phyloP scores from a whole-genome alignment of 2,888 invertebrate species.

The Galeopsomyia nigrocyanea region DNA sequence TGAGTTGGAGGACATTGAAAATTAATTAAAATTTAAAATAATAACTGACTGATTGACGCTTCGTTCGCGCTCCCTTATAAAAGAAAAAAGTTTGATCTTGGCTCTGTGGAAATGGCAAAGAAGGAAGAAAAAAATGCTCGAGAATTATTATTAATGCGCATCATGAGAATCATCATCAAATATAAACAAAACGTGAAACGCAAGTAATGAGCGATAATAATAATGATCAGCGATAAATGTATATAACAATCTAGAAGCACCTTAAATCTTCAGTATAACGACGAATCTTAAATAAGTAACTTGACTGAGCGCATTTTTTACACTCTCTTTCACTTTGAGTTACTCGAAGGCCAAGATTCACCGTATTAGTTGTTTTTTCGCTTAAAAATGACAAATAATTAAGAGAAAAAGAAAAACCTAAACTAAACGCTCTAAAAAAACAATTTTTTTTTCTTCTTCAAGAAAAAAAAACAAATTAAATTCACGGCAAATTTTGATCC shows the following conservation, averaged over 20 bases:
- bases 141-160: slow-evolving; percentile 26
- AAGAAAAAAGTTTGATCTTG: slow-evolving; percentile 9
- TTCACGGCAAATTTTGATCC: slow-evolving; percentile 1
- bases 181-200: slow-evolving; percentile 43
- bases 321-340: slow-evolving; percentile 29
- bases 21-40: slow-evolving; percentile 34
- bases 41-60: slow-evolving; percentile 46
- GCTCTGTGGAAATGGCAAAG: slow-evolving; percentile 1
- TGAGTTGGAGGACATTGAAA: slow-evolving; percentile 34
- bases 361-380: slow-evolving; percentile 11
- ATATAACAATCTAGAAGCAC: slow-evolving; percentile 66
- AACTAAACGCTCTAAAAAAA: slow-evolving; percentile 12
- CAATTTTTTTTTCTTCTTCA: slow-evolving; percentile 16
- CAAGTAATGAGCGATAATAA: slow-evolving; percentile 48
- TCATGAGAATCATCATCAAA: slow-evolving; percentile 18
- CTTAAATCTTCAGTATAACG: slow-evolving; percentile 55
- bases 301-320: slow-evolving; percentile 32
- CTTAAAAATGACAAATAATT: too few relatives aligned
- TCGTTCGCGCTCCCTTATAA: slow-evolving; percentile 33
- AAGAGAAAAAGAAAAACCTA: slow-evolving; percentile 20
- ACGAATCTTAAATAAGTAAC: slow-evolving; percentile 38
- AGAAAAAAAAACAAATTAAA: slow-evolving; percentile 26
- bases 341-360: slow-evolving; percentile 38
- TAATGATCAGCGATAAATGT: slow-evolving; percentile 56
- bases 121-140: not conserved